phyloP scores from a whole-genome alignment of 2,888 invertebrate genomes.

The Sycophila texana region DNA sequence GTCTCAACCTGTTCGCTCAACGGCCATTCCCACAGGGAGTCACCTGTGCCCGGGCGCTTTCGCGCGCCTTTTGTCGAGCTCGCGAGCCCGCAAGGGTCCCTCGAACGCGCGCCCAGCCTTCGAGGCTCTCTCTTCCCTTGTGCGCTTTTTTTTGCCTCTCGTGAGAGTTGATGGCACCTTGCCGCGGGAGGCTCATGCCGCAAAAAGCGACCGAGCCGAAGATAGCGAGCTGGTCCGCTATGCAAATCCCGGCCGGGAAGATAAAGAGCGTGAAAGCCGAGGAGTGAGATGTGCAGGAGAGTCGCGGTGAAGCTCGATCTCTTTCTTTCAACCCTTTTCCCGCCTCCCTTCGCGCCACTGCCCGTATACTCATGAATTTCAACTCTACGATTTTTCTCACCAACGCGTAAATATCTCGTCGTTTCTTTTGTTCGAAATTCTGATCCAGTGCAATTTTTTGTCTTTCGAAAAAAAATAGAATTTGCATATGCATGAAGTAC shows the following conservation, averaged over 20 bases:
- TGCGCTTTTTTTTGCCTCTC: constrained; percentile 44
- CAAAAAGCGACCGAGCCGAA: constrained; percentile 2
- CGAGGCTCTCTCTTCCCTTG: neutral
- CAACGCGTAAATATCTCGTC: neutral
- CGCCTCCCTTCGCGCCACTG: neutral
- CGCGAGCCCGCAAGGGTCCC: constrained; percentile 59
- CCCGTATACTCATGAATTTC: constrained; percentile 1
- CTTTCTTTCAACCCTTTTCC: constrained; percentile 32
- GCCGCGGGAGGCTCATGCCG: neutral
- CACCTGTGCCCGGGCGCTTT: constrained; percentile 70
- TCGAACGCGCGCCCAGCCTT: too few species aligned
- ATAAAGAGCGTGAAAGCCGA: constrained; percentile 38
- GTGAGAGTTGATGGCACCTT: constrained; percentile 34
- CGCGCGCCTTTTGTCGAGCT: constrained; percentile 63
- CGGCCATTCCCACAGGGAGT: constrained; percentile 73
- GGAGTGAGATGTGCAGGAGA: constrained; percentile 32
- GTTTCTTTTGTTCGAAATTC: neutral
- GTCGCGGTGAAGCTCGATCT: constrained; percentile 17
- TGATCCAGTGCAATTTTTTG: too few species aligned
- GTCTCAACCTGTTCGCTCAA: constrained; percentile 69
- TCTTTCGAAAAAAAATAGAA: too few species aligned
- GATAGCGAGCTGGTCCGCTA: constrained; percentile 31
- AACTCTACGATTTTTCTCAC: neutral
- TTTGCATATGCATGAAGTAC: too few species aligned
- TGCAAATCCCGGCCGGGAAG: constrained; percentile 44